Conservation (phyloP, 2,888 invertebrate genomes). For the Gastracanthus pulcherrimus region DNA sequence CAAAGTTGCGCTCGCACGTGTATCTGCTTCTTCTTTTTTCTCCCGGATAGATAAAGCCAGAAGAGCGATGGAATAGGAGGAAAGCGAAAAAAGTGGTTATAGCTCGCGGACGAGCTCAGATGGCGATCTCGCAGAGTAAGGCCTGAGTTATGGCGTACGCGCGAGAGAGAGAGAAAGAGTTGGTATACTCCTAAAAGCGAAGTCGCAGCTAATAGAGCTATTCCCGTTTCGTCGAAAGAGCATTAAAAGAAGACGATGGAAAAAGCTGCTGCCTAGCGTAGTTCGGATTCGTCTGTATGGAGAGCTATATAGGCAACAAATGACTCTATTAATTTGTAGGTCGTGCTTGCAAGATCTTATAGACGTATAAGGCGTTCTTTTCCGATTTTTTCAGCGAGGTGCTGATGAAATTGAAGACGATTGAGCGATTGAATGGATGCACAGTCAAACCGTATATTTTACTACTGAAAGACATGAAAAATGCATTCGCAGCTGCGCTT, state of each 20-base stretch:
- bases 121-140: not conserved
- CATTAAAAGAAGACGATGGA: not conserved
- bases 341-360: not conserved
- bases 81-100: not conserved
- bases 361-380: too few relatives aligned
- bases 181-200: not conserved
- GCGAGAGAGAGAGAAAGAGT: too few relatives aligned
- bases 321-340: slow-evolving; percentile 8
- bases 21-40: not conserved
- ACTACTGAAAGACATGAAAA: not conserved
- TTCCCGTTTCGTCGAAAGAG: slow-evolving; percentile 16
- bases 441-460: not conserved
- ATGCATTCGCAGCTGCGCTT: not conserved
- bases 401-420: too few relatives aligned
- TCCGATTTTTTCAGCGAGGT: not conserved
- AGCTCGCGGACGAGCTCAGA: not conserved
- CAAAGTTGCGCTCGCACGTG: not conserved
- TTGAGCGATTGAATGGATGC: not conserved
- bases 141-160: slow-evolving; percentile 7
- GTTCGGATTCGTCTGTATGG: too few relatives aligned
- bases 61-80: not conserved
- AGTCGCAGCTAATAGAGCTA: slow-evolving; percentile 2
- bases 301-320: not conserved
- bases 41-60: not conserved
- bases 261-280: too few relatives aligned